Conservation (phyloP, 2,888 invertebrate genomes). For the Clusia tigrina region DNA sequence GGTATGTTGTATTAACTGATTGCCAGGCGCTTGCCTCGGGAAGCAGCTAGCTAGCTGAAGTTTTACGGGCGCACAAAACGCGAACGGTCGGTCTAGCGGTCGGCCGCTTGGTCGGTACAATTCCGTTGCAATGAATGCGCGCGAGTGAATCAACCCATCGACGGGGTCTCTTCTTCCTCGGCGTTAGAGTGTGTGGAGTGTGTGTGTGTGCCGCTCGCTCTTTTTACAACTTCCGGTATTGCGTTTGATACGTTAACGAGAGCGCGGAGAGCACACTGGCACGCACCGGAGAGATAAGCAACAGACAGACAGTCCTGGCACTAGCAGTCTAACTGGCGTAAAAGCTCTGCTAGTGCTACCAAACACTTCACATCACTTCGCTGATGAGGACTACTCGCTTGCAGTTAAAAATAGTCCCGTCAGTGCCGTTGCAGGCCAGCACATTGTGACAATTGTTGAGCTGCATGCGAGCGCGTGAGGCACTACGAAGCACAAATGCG, state of each 20-base stretch:
- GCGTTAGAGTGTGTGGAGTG: too few relatives aligned
- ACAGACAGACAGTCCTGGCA: constrained; percentile 10
- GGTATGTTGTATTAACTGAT: constrained; percentile 29
- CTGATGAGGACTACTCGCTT: too few relatives aligned
- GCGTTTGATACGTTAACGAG: constrained; percentile 3
- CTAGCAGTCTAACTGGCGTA: too few relatives aligned
- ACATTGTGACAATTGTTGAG: too few relatives aligned
- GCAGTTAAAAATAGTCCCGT: too few relatives aligned
- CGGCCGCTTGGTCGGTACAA: not conserved
- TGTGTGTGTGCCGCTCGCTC: not conserved
- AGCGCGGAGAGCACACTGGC: constrained; percentile 2
- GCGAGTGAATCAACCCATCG: too few relatives aligned
- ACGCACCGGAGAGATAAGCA: constrained; percentile 5
- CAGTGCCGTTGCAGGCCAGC: too few relatives aligned
- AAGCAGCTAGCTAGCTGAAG: constrained; percentile 16
- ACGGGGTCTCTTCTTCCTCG: too few relatives aligned
- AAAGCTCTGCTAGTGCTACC: too few relatives aligned
- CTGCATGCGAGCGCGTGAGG: too few relatives aligned
- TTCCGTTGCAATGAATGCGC: constrained; percentile 22
- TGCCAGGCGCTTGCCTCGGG: constrained; percentile 10
- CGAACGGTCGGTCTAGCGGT: not conserved
- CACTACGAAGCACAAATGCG: too few relatives aligned
- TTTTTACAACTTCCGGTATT: constrained; percentile 1
- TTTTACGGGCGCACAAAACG: not conserved
- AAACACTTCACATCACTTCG: too few relatives aligned